phyloP scores from a whole-genome alignment of 2,888 invertebrate species.

The Leptinotarsa peninsularis region DNA sequence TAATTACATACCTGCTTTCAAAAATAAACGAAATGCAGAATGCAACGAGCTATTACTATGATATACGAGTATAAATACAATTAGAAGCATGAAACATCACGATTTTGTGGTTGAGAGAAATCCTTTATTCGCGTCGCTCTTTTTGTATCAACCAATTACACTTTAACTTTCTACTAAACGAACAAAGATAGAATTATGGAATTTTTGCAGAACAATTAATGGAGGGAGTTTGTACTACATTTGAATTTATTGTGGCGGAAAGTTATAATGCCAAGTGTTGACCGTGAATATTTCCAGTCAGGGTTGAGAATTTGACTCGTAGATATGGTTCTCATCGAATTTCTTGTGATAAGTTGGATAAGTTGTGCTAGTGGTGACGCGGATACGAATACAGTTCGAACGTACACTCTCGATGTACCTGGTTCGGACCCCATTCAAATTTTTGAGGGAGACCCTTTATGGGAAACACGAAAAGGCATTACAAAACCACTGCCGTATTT shows the following conservation, averaged over 20 bases:
- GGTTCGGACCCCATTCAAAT: conserved; percentile 71
- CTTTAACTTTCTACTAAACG: conserved; percentile 39
- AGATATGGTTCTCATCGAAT: conserved; percentile 50
- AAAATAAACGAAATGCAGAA: conserved; percentile 14
- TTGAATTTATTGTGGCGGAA: conserved; percentile 59
- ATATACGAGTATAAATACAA: conserved; percentile 18
- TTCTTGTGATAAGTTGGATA: conserved; percentile 38
- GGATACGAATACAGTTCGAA: conserved; percentile 62
- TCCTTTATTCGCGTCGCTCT: conserved; percentile 32
- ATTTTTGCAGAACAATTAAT: conserved; percentile 48
- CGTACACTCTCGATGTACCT: conserved; percentile 71
- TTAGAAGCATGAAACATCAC: conserved; percentile 42
- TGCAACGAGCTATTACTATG: conserved; percentile 15
- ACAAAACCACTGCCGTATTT: conserved; percentile 27
- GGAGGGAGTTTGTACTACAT: conserved; percentile 58
- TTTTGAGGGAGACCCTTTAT: conserved; percentile 67
- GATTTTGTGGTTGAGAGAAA: conserved; percentile 43
- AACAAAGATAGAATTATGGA: conserved; percentile 49
- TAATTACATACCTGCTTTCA: conserved; percentile 9
- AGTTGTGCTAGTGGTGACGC: conserved; percentile 26
- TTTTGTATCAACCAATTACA: conserved; percentile 37
- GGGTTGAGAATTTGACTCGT: conserved; percentile 50
- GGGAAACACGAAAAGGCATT: conserved; percentile 38
- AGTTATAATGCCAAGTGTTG: conserved; percentile 55
- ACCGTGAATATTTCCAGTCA: conserved; percentile 52